Evolutionary conservation across 1,140 invertebrate species (phyloP).

Genomic region (Phocides pigmalion): DNA sequence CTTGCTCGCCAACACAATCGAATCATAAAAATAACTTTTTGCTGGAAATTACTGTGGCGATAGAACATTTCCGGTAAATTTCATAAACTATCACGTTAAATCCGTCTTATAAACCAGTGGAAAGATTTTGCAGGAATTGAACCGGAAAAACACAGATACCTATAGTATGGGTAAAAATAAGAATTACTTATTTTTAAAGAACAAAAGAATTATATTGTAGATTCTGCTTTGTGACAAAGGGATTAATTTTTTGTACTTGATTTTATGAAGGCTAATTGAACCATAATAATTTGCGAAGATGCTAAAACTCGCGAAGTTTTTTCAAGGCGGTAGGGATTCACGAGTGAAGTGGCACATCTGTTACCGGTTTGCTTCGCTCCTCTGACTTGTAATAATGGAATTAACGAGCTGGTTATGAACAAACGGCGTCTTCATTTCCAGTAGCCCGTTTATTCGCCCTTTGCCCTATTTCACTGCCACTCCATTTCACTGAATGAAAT

Average conservation of each 20-base stretch:
- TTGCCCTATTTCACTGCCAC: constrained; percentile 76
- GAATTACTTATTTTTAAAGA: neutral
- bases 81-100: too few species aligned
- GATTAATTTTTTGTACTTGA: constrained; percentile 20
- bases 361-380: constrained; percentile 69
- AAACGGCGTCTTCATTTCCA: constrained; percentile 81
- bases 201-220: neutral
- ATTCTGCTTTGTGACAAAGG: neutral
- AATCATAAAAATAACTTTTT: too few species aligned
- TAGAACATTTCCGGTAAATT: too few species aligned
- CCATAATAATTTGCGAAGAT: constrained; percentile 34
- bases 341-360: constrained; percentile 75
- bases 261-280: constrained; percentile 12
- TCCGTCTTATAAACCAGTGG: too few species aligned
- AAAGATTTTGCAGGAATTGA: too few species aligned
- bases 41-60: too few species aligned
- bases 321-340: constrained; percentile 54
- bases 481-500: constrained; percentile 77
- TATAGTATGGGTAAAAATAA: too few species aligned
- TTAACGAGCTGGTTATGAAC: constrained; percentile 82
- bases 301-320: constrained; percentile 54
- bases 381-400: constrained; percentile 80
- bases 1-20: too few species aligned
- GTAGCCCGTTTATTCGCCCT: constrained; percentile 71
- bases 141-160: too few species aligned